Base-by-base conservation (phyloP, 2,797 vertebrate genomes). In the Platyrinchus mystaceus region DNA sequence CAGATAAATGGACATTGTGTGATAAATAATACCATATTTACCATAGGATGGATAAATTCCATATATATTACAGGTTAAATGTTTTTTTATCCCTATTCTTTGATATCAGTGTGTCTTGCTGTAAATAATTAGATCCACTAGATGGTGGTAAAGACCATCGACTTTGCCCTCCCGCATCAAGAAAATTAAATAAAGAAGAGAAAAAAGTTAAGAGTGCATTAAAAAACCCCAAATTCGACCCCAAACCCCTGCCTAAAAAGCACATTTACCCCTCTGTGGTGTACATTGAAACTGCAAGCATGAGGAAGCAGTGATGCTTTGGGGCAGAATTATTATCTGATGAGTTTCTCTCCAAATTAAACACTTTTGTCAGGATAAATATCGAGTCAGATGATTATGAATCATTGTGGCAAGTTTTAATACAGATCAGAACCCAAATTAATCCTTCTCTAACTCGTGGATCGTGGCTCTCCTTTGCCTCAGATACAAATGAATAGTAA, bases 401-500 rank as follows among this genome's bases (percentile, higher is more conserved):
- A 98, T 98, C 96, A 96, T 76, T 46, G 56, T 97, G 97, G 98
- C 97, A 98, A 97, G 96, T 97, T 97, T 97, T 98, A 97, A 98
- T 97, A 90, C 94, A 97, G 95, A 97, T 98, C 97, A 98, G 97
- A 97, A 97, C 97, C 93, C 52, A 97, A 97, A 98, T 98, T 97
- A 98, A 98, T 98, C 96, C 94, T 87, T 59, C 94, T 97, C 94
- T 86, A 92, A 96, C 95, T 98, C 97, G 59, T 58, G 92, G 88
- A 81, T 97, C 36, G 74, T 90, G 96, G 71, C 47, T 82, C 79
- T 75, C 53, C 93, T 62, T 84, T 96, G 86, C 93, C 96, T 89
- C 69, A 34, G 96, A 97, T 97, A 98, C 93, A 98, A 98, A 98
- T 98, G 98, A 96, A 97, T 94, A 94, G 97, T 98, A 98, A 98